phyloP scores from a whole-genome alignment of 2,113 vertebrate species.

The Asarcornis scutulata region DNA sequence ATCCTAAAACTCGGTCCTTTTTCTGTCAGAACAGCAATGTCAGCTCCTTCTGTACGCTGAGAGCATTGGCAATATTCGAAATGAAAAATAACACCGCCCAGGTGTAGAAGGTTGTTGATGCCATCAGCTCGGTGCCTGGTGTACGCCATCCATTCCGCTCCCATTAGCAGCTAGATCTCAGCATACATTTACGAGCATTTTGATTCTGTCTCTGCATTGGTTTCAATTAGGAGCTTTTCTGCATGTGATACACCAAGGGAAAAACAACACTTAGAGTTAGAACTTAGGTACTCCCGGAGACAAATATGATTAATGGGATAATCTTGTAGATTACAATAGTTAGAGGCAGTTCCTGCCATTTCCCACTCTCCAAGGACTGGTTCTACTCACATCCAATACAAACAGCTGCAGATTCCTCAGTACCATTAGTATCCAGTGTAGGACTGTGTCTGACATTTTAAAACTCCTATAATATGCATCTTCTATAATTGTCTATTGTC shows the following conservation, averaged over 20 bases:
- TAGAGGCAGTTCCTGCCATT: constrained; percentile 70
- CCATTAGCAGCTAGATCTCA: neutral
- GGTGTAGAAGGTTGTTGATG: neutral
- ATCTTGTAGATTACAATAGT: constrained; percentile 70
- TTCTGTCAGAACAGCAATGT: accelerated
- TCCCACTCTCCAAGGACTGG: constrained; percentile 53
- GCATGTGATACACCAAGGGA: constrained; percentile 33
- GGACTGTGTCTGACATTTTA: neutral
- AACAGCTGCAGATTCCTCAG: constrained; percentile 73
- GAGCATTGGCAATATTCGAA: neutral
- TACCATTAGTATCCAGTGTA: constrained; percentile 20
- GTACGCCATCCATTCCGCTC: neutral
- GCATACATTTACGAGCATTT: constrained; percentile 10
- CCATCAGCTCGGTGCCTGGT: neutral
- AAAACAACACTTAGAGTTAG: constrained; percentile 60
- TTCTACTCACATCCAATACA: constrained; percentile 24
- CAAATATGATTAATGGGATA: constrained; percentile 72
- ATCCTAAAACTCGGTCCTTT: accelerated
- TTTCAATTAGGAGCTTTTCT: constrained; percentile 57
- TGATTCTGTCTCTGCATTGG: constrained; percentile 54
- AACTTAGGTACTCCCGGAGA: constrained; percentile 66
- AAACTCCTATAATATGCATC: constrained; percentile 26
- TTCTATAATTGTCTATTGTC: constrained; percentile 15
- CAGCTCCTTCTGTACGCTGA: neutral
- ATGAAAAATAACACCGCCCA: neutral